A percentile compares a stretch with the other conserved stretches of the same genome.
These are phyloP conservation scores for Biston stratarius DNA, from an alignment of 2,888 invertebrate species.

Conservation along the genomic window DNA sequence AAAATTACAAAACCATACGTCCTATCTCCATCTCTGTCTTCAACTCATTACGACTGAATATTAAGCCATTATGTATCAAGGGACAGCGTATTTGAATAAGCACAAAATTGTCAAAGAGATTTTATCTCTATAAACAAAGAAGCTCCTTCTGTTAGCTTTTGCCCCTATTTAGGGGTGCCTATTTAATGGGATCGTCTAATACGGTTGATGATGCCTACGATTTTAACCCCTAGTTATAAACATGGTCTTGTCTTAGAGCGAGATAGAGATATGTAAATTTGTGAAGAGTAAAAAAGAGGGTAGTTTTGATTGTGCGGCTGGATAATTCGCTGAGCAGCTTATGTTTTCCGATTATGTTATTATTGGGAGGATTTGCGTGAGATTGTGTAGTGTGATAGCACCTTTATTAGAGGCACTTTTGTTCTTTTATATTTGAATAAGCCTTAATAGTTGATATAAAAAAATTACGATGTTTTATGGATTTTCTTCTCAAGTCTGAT, in stretches of 20 bases:
- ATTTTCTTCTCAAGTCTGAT: too few relatives aligned
- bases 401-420: conserved; percentile 27
- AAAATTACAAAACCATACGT: neutral
- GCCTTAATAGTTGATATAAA: neutral
- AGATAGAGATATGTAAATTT: conserved; percentile 43
- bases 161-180: conserved; percentile 70
- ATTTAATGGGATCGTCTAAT: conserved; percentile 83
- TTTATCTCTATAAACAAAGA: conserved; percentile 85
- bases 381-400: conserved; percentile 41
- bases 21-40: conserved; percentile 43
- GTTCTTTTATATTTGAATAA: conserved; percentile 12
- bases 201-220: conserved; percentile 80
- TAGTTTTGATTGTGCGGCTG: conserved; percentile 65
- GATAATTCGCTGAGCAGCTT: conserved; percentile 69
- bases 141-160: conserved; percentile 82
- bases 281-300: conserved; percentile 41
- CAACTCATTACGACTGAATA: conserved; percentile 60
- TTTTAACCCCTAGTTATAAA: conserved; percentile 79
- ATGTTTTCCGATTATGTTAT: conserved; percentile 59
- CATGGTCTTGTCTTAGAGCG: conserved; percentile 51
- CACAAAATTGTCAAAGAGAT: conserved; percentile 86
- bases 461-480: too few relatives aligned
- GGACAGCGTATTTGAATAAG: conserved; percentile 84
- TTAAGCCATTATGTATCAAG: conserved; percentile 79
- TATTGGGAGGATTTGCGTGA: conserved; percentile 42